A percentile compares a stretch with the other conserved stretches of the same genome.
These are phyloP conservation scores for Ditylenchus weischeri DNA, from an alignment of 2,888 invertebrate species.

Conservation along the genomic window DNA sequence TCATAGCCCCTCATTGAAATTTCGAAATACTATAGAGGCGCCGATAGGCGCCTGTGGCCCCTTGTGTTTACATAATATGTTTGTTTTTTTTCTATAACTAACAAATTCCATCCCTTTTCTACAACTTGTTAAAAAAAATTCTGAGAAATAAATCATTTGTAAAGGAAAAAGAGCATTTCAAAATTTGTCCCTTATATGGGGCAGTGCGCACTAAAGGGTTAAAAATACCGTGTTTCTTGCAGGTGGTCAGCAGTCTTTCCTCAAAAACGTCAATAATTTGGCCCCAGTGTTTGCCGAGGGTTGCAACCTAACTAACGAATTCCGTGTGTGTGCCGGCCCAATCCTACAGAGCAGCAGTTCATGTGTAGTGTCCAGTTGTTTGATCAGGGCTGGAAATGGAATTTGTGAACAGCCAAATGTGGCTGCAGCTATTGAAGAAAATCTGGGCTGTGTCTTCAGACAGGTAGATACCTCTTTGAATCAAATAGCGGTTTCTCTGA, in stretches of 20 bases:
- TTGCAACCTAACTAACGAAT: slow-evolving; percentile 48
- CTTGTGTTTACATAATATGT: too few relatives aligned
- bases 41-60: too few relatives aligned
- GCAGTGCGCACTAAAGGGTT: too few relatives aligned
- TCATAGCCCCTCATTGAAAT: too few relatives aligned
- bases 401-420: slow-evolving; percentile 52
- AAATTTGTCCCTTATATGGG: too few relatives aligned
- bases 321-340: slow-evolving; percentile 34
- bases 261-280: slow-evolving; percentile 53
- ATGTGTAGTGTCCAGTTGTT: slow-evolving; percentile 52
- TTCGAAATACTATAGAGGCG: too few relatives aligned
- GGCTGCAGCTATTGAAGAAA: slow-evolving; percentile 51
- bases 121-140: too few relatives aligned
- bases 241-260: slow-evolving; percentile 44
- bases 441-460: slow-evolving; percentile 51
- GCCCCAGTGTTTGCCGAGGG: slow-evolving; percentile 55
- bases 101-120: too few relatives aligned
- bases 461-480: slow-evolving; percentile 16
- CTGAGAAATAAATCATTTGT: too few relatives aligned
- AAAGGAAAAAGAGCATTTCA: too few relatives aligned
- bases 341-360: slow-evolving; percentile 21
- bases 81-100: too few relatives aligned
- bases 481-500: too few relatives aligned
- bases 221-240: not conserved
- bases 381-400: slow-evolving; percentile 50